phyloP scores from a whole-genome alignment of 2,113 vertebrate genomes.

The Chelonoidis abingdonii region DNA sequence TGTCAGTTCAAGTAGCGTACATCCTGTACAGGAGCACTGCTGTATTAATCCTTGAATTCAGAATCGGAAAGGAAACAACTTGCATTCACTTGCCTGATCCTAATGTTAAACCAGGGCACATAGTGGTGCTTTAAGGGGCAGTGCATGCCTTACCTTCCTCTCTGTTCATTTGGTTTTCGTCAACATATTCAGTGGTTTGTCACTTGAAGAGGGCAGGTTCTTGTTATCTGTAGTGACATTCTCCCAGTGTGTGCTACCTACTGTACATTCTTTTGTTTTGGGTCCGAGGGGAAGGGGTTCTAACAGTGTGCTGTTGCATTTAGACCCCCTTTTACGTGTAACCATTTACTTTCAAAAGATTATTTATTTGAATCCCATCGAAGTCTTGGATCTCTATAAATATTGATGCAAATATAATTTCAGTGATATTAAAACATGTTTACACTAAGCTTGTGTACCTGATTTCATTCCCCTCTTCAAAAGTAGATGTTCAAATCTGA shows the following conservation, averaged over 20 bases:
- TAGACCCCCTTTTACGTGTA: constrained; percentile 31
- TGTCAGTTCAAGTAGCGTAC: neutral
- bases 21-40: neutral
- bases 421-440: constrained; percentile 71
- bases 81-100: neutral
- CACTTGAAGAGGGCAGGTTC: neutral
- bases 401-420: constrained; percentile 31
- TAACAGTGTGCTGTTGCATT: constrained; percentile 55
- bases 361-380: constrained; percentile 74
- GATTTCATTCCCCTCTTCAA: neutral
- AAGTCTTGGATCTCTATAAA: constrained; percentile 45
- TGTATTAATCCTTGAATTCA: neutral
- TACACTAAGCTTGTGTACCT: constrained; percentile 44
- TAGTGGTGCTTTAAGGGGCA: constrained; percentile 18
- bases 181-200: neutral
- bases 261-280: constrained; percentile 57
- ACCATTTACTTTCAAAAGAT: constrained; percentile 32
- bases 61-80: neutral
- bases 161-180: neutral
- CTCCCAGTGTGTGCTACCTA: constrained; percentile 64
- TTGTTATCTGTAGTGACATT: constrained; percentile 1
- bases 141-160: neutral
- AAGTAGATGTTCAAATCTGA: neutral
- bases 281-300: constrained; percentile 37
- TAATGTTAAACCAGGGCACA: neutral